Percentiles rank a stretch among this genome's conserved stretches.
phyloP scores from a whole-genome alignment of 2,113 vertebrate species.

The Trematocara nigrifrons region DNA sequence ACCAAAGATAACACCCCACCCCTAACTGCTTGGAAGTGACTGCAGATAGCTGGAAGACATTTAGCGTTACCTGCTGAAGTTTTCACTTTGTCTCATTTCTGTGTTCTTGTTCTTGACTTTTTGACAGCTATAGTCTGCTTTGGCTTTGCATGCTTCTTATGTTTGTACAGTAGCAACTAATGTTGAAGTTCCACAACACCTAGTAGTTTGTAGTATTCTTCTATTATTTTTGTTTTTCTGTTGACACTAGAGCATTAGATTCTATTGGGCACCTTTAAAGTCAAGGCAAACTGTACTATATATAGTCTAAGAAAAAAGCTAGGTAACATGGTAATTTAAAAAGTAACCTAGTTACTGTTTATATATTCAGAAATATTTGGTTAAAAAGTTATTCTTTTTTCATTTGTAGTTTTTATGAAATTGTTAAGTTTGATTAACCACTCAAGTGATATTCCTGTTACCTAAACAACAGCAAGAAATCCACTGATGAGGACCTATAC shows the following conservation, averaged over 20 bases:
- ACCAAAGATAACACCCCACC: not conserved
- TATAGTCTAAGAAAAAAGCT: not conserved
- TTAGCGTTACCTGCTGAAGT: not conserved
- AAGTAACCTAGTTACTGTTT: fast-evolving
- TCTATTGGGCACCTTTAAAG: not conserved
- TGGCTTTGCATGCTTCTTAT: not conserved
- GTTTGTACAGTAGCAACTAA: not conserved
- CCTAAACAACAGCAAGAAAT: not conserved
- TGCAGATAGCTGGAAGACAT: not conserved
- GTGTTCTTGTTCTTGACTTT: not conserved
- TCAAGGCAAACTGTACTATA: not conserved
- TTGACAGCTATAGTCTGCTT: not conserved
- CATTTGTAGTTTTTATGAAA: not conserved
- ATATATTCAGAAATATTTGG: not conserved
- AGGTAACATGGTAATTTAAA: not conserved
- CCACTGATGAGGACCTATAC: not conserved
- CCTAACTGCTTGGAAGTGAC: not conserved
- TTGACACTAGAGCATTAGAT: not conserved
- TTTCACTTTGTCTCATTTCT: not conserved
- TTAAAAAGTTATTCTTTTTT: not conserved
- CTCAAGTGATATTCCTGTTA: not conserved
- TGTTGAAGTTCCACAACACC: not conserved
- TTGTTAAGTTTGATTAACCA: not conserved
- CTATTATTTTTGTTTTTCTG: not conserved
- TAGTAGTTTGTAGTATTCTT: not conserved